Evolutionary conservation across 2,113 vertebrate species (phyloP).

Genomic region (Dipodomys spectabilis): DNA sequence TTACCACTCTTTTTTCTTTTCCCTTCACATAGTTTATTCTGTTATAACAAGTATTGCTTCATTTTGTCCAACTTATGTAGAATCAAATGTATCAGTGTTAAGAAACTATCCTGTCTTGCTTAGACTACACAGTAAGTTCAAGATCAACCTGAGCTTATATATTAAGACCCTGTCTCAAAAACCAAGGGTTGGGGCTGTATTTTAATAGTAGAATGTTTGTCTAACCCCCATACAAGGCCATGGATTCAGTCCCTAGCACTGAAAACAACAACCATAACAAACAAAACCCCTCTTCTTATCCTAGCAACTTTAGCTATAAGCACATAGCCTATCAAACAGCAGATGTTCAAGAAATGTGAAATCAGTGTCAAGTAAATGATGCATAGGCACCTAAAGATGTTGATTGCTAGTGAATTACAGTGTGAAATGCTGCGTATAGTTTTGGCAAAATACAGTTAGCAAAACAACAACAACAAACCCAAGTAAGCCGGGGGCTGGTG

Average conservation of each 20-base stretch:
- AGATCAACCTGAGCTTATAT: neutral
- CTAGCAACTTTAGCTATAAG: slow-evolving; percentile 37
- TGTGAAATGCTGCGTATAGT: neutral
- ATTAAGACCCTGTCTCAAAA: neutral
- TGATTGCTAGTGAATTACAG: slow-evolving; percentile 24
- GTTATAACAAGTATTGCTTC: neutral
- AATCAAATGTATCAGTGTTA: neutral
- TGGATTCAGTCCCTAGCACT: neutral
- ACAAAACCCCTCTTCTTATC: neutral
- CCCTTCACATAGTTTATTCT: neutral
- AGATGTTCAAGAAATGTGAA: slow-evolving; percentile 34
- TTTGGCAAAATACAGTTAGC: slow-evolving; percentile 40
- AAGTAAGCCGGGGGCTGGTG: no score
- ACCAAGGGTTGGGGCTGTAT: neutral
- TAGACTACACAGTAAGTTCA: neutral
- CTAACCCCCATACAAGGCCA: neutral
- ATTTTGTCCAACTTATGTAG: neutral
- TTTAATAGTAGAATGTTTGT: no score
- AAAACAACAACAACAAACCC: neutral
- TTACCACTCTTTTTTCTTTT: slow-evolving; percentile 1
- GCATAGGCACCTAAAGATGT: slow-evolving; percentile 36
- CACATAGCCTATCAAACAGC: neutral
- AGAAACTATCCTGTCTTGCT: neutral
- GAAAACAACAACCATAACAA: no score
- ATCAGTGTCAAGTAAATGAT: slow-evolving; percentile 3